Evolutionary conservation across 2,888 invertebrate species (phyloP).

Genomic region (Epistrophe eligans): DNA sequence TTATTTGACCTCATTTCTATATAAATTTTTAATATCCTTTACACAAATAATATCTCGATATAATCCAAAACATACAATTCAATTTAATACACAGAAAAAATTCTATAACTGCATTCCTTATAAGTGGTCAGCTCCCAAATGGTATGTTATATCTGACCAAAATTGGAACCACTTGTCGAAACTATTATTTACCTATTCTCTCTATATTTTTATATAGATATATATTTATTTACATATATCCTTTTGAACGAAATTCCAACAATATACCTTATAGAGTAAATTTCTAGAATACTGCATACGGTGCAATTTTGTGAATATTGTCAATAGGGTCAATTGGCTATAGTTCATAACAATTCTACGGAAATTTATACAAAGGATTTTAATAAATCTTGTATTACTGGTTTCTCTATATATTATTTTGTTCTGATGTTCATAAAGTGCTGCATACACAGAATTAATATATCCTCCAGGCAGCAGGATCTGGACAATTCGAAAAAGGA

Average conservation of each 20-base stretch:
- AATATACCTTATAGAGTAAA: not conserved
- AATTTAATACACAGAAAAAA: not conserved
- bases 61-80: not conserved
- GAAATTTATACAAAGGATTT: not conserved
- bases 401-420: not conserved
- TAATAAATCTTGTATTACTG: constrained; percentile 28
- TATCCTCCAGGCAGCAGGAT: constrained; percentile 27
- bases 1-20: not conserved
- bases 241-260: not conserved
- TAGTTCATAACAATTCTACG: constrained; percentile 13
- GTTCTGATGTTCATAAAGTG: constrained; percentile 11
- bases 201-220: not conserved
- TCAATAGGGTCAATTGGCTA: constrained; percentile 44
- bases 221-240: not conserved
- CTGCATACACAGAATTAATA: constrained; percentile 33
- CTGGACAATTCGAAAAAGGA: constrained; percentile 24
- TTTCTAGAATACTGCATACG: constrained; percentile 7
- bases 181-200: not conserved
- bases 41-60: not conserved
- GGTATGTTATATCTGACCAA: constrained; percentile 22
- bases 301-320: constrained; percentile 23
- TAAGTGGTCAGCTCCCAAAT: not conserved
- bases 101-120: not conserved
- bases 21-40: not conserved
- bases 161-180: constrained; percentile 12